Conservation (phyloP, 2,888 invertebrate genomes). For the Napeogenes inachia region DNA sequence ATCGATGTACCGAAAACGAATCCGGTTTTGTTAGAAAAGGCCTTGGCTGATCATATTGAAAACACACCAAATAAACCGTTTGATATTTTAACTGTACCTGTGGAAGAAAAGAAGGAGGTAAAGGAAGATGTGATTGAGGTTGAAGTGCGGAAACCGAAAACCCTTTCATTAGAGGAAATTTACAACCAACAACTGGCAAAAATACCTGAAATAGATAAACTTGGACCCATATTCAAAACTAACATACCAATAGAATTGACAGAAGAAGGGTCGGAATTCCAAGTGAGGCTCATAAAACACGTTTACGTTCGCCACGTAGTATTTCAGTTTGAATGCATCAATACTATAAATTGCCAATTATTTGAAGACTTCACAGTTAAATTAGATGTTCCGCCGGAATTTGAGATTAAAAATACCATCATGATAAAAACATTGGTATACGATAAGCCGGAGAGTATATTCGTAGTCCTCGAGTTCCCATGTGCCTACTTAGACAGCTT, state of each 20-base stretch:
- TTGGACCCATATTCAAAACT: constrained; percentile 93
- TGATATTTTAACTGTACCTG: constrained; percentile 90
- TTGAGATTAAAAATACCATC: constrained; percentile 83
- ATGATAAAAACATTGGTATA: constrained; percentile 88
- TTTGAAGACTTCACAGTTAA: constrained; percentile 94
- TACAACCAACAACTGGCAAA: constrained; percentile 88
- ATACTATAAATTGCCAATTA: constrained; percentile 96
- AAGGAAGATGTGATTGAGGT: constrained; percentile 84
- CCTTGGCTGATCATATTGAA: constrained; percentile 88
- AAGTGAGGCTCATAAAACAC: constrained; percentile 95
- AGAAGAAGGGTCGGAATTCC: constrained; percentile 98
- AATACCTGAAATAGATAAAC: constrained; percentile 90
- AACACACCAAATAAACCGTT: constrained; percentile 86
- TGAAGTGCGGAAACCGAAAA: constrained; percentile 88
- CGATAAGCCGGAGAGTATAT: constrained; percentile 91
- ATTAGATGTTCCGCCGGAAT: constrained; percentile 90
- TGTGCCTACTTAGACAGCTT: constrained; percentile 79
- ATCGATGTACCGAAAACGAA: constrained; percentile 87
- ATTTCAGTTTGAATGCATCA: constrained; percentile 97
- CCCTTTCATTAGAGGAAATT: constrained; percentile 91
- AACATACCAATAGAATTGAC: constrained; percentile 92
- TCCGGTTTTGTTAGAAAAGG: constrained; percentile 91
- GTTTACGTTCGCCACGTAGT: constrained; percentile 91
- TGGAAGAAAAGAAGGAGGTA: constrained; percentile 88
- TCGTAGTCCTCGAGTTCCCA: constrained; percentile 85